Conservation (phyloP, 2,888 invertebrate species). For the Bursaphelenchus okinawaensis region DNA sequence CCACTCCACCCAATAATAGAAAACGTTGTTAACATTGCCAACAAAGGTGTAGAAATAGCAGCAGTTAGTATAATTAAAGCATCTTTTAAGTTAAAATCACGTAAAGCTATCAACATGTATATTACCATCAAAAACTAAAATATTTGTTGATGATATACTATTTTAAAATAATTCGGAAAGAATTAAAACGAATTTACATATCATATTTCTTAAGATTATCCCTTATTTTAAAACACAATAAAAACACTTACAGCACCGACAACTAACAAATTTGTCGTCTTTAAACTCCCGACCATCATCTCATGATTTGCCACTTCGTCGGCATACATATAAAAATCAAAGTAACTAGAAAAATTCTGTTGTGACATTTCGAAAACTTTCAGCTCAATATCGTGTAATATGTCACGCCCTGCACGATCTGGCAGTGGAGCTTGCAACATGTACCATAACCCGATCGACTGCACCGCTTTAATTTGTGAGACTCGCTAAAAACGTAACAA, state of each 20-base stretch:
- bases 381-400: conserved; percentile 37
- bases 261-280: conserved; percentile 42
- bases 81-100: conserved; percentile 29
- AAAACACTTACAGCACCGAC: conserved; percentile 26
- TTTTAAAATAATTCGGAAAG: too few relatives aligned
- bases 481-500: conserved; percentile 24
- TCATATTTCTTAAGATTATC: too few relatives aligned
- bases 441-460: conserved; percentile 47
- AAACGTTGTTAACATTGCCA: conserved; percentile 44
- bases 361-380: conserved; percentile 32
- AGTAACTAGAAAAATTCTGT: conserved; percentile 32
- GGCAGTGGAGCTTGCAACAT: conserved; percentile 35
- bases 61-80: conserved; percentile 20
- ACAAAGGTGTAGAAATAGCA: conserved; percentile 42
- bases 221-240: too few relatives aligned
- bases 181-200: too few relatives aligned
- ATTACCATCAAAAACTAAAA: conserved; percentile 31
- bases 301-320: conserved; percentile 52
- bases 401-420: conserved; percentile 24
- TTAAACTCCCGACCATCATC: conserved; percentile 45
- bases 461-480: conserved; percentile 33
- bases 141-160: neutral
- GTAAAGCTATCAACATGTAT: conserved; percentile 45
- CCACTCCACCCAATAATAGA: conserved; percentile 42
- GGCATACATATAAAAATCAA: conserved; percentile 45